Evolutionary conservation across 2,113 vertebrate species (phyloP).

Genomic region (Chlorocebus sabaeus): DNA sequence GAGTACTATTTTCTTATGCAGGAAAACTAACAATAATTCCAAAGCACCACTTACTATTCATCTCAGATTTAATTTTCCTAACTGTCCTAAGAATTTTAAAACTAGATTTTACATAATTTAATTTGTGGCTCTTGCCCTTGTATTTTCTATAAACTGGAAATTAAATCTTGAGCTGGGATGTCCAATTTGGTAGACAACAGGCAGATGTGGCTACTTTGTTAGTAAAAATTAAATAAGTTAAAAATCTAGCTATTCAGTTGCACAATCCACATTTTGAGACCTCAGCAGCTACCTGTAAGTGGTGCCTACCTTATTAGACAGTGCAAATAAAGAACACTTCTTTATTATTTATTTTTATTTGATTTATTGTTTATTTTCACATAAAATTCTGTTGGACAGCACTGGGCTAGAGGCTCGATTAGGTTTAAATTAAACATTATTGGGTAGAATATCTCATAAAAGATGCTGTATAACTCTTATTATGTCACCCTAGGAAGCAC

Average conservation of each 20-base stretch:
- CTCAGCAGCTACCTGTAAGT: not conserved
- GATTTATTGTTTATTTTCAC: not conserved
- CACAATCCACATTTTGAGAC: not conserved
- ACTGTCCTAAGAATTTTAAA: not conserved
- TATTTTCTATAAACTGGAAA: not conserved
- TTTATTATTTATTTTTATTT: too few relatives aligned
- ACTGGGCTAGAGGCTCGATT: not conserved
- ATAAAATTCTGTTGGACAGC: not conserved
- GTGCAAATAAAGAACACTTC: not conserved
- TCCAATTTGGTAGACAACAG: not conserved
- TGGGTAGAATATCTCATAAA: not conserved
- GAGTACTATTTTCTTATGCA: not conserved
- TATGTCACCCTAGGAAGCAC: not conserved
- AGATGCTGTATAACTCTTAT: not conserved
- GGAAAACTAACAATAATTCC: not conserved
- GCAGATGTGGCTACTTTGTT: not conserved
- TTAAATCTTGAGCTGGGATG: not conserved
- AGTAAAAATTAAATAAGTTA: not conserved
- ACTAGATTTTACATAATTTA: not conserved
- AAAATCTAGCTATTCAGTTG: not conserved
- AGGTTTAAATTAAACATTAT: not conserved
- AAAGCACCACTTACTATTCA: not conserved
- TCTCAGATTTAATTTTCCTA: not conserved
- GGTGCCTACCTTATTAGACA: not conserved
- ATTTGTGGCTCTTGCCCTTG: not conserved